phyloP scores from a whole-genome alignment of 2,888 invertebrate genomes.

The Apomyelois bistriatella region DNA sequence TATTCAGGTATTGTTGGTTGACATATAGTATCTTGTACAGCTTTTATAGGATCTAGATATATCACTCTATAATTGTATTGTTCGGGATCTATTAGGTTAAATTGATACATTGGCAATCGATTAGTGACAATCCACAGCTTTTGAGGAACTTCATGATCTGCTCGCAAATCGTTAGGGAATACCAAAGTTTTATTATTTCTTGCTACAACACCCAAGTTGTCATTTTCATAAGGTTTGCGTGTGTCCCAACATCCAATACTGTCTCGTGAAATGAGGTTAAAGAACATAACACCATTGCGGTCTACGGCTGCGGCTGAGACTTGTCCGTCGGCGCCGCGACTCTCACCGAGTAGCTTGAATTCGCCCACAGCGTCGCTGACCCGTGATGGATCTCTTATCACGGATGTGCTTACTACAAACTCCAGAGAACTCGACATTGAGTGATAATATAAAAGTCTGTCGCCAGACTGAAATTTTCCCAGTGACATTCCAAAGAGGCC shows the following conservation, averaged over 20 bases:
- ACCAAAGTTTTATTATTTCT: slow-evolving; percentile 82
- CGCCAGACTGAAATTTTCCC: slow-evolving; percentile 77
- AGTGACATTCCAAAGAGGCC: slow-evolving; percentile 88
- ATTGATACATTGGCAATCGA: slow-evolving; percentile 86
- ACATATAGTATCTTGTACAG: slow-evolving; percentile 83
- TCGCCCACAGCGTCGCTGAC: slow-evolving; percentile 57
- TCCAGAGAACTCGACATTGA: slow-evolving; percentile 91
- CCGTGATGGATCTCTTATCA: slow-evolving; percentile 82
- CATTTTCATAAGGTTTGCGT: slow-evolving; percentile 83
- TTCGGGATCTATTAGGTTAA: slow-evolving; percentile 82
- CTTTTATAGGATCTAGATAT: slow-evolving; percentile 81
- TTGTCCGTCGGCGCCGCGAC: slow-evolving; percentile 83
- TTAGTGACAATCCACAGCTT: slow-evolving; percentile 89
- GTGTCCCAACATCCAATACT: slow-evolving; percentile 92
- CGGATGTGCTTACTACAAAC: slow-evolving; percentile 85
- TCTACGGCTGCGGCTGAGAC: slow-evolving; percentile 88
- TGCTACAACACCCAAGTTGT: slow-evolving; percentile 83
- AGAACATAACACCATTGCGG: slow-evolving; percentile 88
- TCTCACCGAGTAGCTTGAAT: slow-evolving; percentile 65
- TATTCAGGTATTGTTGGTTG: slow-evolving; percentile 57
- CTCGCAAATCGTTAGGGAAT: slow-evolving; percentile 90
- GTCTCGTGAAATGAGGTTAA: slow-evolving; percentile 88
- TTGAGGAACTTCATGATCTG: slow-evolving; percentile 85
- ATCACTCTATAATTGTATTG: slow-evolving; percentile 88
- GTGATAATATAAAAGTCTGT: slow-evolving; percentile 87